These are phyloP conservation scores for Poeciliopsis turrubarensis DNA, from an alignment of 2,113 vertebrate genomes.

Conservation along the genomic window DNA sequence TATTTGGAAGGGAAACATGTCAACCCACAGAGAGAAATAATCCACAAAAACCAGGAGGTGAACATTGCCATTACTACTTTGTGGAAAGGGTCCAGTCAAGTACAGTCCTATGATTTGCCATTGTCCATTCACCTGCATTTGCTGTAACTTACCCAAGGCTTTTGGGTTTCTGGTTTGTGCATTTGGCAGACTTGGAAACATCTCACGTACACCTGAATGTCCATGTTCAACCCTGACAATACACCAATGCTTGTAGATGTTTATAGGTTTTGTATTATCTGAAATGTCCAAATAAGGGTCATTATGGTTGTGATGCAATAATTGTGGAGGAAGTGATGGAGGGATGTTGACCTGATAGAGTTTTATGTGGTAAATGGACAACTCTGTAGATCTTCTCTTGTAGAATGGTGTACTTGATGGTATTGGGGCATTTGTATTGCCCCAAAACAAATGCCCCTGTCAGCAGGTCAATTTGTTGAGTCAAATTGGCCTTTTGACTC, in stretches of 20 bases:
- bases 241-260: not conserved
- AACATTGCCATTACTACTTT: not conserved
- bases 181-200: not conserved
- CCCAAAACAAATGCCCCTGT: no score
- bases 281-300: not conserved
- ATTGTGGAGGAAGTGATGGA: not conserved
- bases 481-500: no score
- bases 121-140: not conserved
- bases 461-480: no score
- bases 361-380: no score
- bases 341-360: not conserved
- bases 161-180: not conserved
- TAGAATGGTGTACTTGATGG: no score
- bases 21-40: not conserved
- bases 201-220: not conserved
- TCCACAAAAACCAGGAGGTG: not conserved
- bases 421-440: no score
- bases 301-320: not conserved
- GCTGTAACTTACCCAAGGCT: not conserved
- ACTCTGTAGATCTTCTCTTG: no score
- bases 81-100: not conserved
- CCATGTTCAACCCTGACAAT: not conserved
- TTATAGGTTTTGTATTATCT: not conserved
- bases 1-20: not conserved
- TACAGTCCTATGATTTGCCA: not conserved